A percentile compares a stretch with the other conserved stretches of the same genome.
phyloP scores from a whole-genome alignment of 2,113 vertebrate genomes.

The Xiphophorus hellerii region DNA sequence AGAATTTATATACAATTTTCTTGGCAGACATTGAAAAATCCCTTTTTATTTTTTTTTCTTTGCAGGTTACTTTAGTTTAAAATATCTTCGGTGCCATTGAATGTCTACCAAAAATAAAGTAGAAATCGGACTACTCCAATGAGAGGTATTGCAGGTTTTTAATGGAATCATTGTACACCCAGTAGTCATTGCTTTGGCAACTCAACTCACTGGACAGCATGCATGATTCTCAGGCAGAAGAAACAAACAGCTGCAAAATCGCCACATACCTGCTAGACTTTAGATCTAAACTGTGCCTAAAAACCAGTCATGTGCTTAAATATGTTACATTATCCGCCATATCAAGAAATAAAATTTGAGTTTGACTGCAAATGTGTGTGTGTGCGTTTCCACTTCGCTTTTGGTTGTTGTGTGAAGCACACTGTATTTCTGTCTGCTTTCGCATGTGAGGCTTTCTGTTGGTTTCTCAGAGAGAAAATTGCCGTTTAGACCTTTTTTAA shows the following conservation, averaged over 20 bases:
- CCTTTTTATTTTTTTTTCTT: neutral
- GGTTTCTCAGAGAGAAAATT: neutral
- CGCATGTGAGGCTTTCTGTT: neutral
- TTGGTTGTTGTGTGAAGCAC: slow-evolving; percentile 12
- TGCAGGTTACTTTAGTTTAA: no score
- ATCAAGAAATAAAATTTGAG: neutral
- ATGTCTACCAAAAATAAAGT: neutral
- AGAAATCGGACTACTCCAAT: neutral
- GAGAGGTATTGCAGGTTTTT: neutral
- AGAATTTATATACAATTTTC: neutral
- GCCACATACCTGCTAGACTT: neutral
- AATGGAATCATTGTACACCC: neutral
- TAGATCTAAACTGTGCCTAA: neutral
- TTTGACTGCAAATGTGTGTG: neutral
- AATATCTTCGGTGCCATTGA: neutral
- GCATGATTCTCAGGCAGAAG: no score
- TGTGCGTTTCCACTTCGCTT: neutral
- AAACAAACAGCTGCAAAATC: no score
- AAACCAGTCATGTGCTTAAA: neutral
- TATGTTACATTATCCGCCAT: neutral
- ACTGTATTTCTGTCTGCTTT: neutral
- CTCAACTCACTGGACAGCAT: neutral
- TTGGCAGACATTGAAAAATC: neutral
- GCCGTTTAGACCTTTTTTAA: slow-evolving; percentile 13
- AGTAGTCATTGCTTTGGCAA: neutral